Evolutionary conservation across 2,113 vertebrate genomes (phyloP).

Genomic region (Hydropotes inermis): DNA sequence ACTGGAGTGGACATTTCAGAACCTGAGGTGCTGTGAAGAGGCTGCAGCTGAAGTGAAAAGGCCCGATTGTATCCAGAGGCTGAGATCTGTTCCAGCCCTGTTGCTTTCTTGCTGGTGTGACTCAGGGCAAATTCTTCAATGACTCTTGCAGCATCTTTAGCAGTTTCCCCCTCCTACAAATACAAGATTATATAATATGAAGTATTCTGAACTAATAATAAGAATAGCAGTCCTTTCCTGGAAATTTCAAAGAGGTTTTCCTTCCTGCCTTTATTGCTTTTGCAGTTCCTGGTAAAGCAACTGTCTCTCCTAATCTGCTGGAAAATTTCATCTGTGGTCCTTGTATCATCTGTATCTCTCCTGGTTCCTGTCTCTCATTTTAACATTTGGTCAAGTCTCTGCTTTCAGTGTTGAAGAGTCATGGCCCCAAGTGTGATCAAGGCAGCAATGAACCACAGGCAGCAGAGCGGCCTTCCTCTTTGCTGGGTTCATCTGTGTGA

Average conservation of each 20-base stretch:
- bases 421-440: not conserved
- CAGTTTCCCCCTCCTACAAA: not conserved
- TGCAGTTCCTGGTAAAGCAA: not conserved
- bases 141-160: not conserved
- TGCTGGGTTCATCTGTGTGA: not conserved
- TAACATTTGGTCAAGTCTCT: not conserved
- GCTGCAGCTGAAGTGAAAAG: not conserved
- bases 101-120: not conserved
- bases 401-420: not conserved
- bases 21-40: not conserved
- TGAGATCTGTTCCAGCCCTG: not conserved
- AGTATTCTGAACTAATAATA: constrained; percentile 3
- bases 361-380: not conserved
- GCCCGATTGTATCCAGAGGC: not conserved
- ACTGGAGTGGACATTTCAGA: not conserved
- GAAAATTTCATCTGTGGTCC: not conserved
- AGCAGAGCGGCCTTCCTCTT: not conserved
- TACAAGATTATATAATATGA: not conserved
- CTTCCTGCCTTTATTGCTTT: not conserved
- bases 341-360: not conserved
- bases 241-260: not conserved
- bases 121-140: not conserved
- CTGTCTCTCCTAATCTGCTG: not conserved
- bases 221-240: not conserved
- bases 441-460: not conserved